Evolutionary conservation across 2,888 invertebrate genomes (phyloP).

Genomic region (Drosophila pegasa): DNA sequence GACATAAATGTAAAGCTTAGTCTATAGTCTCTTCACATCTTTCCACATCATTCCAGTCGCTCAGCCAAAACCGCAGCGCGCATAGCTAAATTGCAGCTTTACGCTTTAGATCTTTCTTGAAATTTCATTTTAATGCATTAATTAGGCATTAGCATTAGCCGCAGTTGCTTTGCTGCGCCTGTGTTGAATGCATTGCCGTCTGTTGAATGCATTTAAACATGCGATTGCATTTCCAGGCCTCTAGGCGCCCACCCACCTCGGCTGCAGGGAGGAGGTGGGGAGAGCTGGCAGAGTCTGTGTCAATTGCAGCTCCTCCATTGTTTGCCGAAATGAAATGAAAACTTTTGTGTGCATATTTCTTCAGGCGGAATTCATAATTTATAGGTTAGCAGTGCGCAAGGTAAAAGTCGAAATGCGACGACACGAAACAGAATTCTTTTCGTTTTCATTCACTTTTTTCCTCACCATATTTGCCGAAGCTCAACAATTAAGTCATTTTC

Average conservation of each 20-base stretch:
- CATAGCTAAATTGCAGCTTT: slow-evolving; percentile 36
- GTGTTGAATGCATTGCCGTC: too few species aligned
- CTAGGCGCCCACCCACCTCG: background rate
- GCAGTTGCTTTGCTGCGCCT: slow-evolving; percentile 18
- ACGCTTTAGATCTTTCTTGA: slow-evolving; percentile 53
- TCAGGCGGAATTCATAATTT: slow-evolving; percentile 70
- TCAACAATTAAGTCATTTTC: slow-evolving; percentile 57
- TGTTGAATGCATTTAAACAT: slow-evolving; percentile 51
- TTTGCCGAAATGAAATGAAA: slow-evolving; percentile 55
- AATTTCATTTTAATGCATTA: slow-evolving; percentile 69
- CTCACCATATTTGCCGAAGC: slow-evolving; percentile 13
- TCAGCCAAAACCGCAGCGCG: slow-evolving; percentile 20
- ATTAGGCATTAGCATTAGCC: slow-evolving; percentile 65
- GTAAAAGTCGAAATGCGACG: slow-evolving; percentile 35
- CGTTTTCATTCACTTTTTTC: slow-evolving; percentile 29
- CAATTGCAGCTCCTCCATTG: slow-evolving; percentile 54
- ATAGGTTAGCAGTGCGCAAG: slow-evolving; percentile 69
- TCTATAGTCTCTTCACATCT: background rate
- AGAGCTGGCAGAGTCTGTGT: slow-evolving; percentile 8
- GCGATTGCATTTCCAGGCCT: slow-evolving; percentile 47
- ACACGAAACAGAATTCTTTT: slow-evolving; percentile 53
- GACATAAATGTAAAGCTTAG: background rate
- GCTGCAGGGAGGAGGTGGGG: background rate
- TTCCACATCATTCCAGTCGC: slow-evolving; percentile 30
- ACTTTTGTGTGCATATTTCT: slow-evolving; percentile 37